phyloP scores from a whole-genome alignment of 2,888 invertebrate species.

The Nineta flava region DNA sequence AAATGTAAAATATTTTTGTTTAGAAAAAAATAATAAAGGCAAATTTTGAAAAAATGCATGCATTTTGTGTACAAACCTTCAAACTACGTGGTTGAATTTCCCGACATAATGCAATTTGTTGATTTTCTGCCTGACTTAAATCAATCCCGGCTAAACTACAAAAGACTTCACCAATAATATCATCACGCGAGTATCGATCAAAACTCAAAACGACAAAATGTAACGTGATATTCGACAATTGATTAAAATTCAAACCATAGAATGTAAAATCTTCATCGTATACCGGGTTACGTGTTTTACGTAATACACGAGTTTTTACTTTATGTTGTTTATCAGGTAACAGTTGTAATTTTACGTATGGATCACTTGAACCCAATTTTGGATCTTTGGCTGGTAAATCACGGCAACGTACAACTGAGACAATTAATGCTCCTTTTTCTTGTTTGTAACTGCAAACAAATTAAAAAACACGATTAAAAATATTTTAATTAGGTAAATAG shows the following conservation, averaged over 20 bases:
- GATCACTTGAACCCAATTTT: slow-evolving; percentile 71
- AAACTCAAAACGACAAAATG: slow-evolving; percentile 91
- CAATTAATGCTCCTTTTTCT: slow-evolving; percentile 80
- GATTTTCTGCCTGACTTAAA: slow-evolving; percentile 53
- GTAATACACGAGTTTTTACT: slow-evolving; percentile 88
- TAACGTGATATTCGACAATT: slow-evolving; percentile 75
- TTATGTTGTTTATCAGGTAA: slow-evolving; percentile 96
- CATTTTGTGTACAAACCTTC: slow-evolving; percentile 43
- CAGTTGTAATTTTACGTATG: slow-evolving; percentile 94
- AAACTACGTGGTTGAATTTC: slow-evolving; percentile 87
- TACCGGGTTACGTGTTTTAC: slow-evolving; percentile 89
- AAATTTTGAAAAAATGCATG: too few relatives aligned
- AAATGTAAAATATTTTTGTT: too few relatives aligned
- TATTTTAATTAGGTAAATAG: too few relatives aligned
- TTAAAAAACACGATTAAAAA: too few relatives aligned
- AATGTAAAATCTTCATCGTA: slow-evolving; percentile 99
- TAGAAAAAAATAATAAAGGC: too few relatives aligned
- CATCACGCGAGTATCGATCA: slow-evolving; percentile 88
- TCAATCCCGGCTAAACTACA: slow-evolving; percentile 58
- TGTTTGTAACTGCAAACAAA: slow-evolving; percentile 66
- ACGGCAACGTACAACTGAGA: slow-evolving; percentile 80
- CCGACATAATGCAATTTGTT: slow-evolving; percentile 65
- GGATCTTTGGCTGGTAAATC: slow-evolving; percentile 77
- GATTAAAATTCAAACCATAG: slow-evolving; percentile 79
- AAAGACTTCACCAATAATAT: slow-evolving; percentile 94